Evolutionary conservation across 2,113 vertebrate genomes (phyloP), one percentile per base, ranked within the genome.

Genomic region (Corydoras sp.): DNA sequence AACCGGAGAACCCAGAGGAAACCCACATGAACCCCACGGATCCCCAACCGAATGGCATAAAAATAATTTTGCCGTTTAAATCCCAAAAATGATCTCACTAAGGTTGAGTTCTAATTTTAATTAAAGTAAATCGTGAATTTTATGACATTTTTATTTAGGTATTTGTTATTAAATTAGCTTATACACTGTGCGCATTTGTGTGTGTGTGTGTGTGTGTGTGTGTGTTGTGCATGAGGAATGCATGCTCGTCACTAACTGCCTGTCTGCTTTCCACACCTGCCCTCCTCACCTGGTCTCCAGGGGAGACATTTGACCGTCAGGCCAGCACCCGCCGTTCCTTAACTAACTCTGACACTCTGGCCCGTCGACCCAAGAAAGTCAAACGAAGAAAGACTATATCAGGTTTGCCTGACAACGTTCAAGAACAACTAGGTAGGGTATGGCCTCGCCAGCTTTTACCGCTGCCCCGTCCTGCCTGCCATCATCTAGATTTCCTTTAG

Each of bases 331-430:
- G 96, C 88, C 94, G 94, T 91, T 98, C 95, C 90, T 92, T 96
- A 88, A 93, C 96, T 92, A 95, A 96, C 91, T 92, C 93, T 89
- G 95, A 98, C 89, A 96, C 93, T 86, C 90, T 98, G 89, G 92
- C 95, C 92, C 96, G 94, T 87, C 92, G 95, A 85, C 92, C 94
- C 92, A 97, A 95, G 93, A 98, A 98, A 93, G 93, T 97, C 93
- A 98, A 92, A 92, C 94, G 97, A 92, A 95, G 97, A 98, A 97
- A 98, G 94, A 99, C 97, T 90, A 98, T 99, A 90, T 93, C 97
- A 93, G 97, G 97, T 89, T 85, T 97, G 85, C 96, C 96, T 88
- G 95, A 98, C 93, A 92, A 88, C 94, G 83, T 98, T 89, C 92
- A 95, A 87, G 92, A 89, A 91, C 94, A 99, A 91, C 92, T 98